A percentile compares a stretch with the other conserved stretches of the same genome.
Evolutionary conservation across 1,140 invertebrate species (phyloP).

Genomic region (Bombus balteatus): DNA sequence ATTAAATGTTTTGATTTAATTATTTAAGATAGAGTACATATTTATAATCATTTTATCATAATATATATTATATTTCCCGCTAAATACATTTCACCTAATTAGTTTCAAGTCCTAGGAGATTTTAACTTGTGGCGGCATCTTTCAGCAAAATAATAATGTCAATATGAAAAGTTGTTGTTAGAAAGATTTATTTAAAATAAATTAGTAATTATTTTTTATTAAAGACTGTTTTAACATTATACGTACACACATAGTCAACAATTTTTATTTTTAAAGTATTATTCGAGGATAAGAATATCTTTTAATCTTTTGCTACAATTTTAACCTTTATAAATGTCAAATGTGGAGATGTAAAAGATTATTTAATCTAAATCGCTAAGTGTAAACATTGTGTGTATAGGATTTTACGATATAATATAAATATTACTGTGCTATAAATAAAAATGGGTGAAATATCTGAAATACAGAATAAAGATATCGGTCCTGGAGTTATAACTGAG

Average conservation of each 20-base stretch:
- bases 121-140: conserved; percentile 7
- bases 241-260: not conserved
- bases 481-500: conserved; percentile 79
- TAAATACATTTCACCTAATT: not conserved
- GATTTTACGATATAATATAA: conserved; percentile 4
- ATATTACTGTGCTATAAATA: not conserved
- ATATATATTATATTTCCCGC: not conserved
- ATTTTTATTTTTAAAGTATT: not conserved
- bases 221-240: not conserved
- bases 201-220: not conserved
- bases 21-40: not conserved
- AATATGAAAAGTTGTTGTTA: not conserved
- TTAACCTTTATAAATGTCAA: conserved; percentile 38
- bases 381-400: not conserved
- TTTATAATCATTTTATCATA: not conserved
- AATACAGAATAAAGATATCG: conserved; percentile 63
- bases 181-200: not conserved
- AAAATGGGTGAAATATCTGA: conserved; percentile 72
- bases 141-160: not conserved
- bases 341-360: not conserved
- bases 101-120: not conserved
- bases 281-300: not conserved
- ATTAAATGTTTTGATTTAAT: not conserved
- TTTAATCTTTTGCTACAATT: not conserved
- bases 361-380: not conserved